A percentile compares a stretch with the other conserved stretches of the same genome.
phyloP scores from a whole-genome alignment of 2,888 invertebrate genomes.

The Zele albiditarsus region DNA sequence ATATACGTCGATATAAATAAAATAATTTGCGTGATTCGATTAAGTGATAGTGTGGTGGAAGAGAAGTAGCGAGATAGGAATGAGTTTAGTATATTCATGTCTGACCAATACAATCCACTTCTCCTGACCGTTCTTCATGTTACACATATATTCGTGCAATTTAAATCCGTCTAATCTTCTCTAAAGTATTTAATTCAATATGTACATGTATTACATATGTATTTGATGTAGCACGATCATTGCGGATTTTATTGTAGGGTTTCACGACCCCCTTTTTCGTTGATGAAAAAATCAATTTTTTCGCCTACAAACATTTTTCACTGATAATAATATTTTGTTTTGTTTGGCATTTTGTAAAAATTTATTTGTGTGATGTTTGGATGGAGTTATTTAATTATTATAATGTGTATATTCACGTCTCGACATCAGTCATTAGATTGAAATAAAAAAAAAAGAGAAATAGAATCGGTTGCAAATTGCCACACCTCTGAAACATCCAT shows the following conservation, averaged over 20 bases:
- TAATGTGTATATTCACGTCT: not conserved
- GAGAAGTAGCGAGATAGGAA: constrained; percentile 23
- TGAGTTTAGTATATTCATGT: constrained; percentile 24
- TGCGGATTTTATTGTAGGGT: not conserved
- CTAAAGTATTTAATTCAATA: not conserved
- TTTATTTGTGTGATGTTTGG: too few relatives aligned
- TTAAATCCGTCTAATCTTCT: not conserved
- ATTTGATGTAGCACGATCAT: not conserved
- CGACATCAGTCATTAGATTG: not conserved
- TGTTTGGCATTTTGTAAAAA: not conserved
- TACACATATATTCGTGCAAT: not conserved
- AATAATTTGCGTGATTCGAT: not conserved
- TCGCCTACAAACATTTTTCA: not conserved
- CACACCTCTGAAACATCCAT: constrained; percentile 55
- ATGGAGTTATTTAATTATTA: not conserved
- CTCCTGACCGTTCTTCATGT: constrained; percentile 16
- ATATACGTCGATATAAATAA: not conserved
- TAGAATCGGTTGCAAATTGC: constrained; percentile 44
- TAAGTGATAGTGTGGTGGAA: not conserved
- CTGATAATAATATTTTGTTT: not conserved
- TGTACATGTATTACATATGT: not conserved
- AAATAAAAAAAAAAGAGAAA: constrained; percentile 12
- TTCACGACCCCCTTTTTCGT: not conserved
- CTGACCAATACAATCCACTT: constrained; percentile 36
- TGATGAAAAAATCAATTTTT: not conserved